phyloP scores from a whole-genome alignment of 2,888 invertebrate species.

The Nymphalis c-album region DNA sequence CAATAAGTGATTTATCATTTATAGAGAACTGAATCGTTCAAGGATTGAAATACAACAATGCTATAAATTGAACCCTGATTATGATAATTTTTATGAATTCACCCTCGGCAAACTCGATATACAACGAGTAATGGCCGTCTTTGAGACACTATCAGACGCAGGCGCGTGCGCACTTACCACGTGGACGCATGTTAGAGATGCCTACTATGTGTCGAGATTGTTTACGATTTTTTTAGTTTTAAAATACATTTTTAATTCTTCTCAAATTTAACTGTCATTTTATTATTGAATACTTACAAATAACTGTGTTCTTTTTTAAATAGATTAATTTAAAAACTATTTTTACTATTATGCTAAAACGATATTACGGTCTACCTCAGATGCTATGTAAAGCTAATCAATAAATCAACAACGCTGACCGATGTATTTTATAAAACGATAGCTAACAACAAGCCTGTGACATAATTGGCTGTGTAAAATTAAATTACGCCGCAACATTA shows the following conservation, averaged over 20 bases:
- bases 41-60: background rate
- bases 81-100: constrained; percentile 13
- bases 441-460: constrained; percentile 32
- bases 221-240: background rate
- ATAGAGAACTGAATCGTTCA: too few relatives aligned
- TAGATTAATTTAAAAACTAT: too few relatives aligned
- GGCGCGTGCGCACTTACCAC: constrained; percentile 62
- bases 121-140: constrained; percentile 46
- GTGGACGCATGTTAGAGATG: constrained; percentile 44
- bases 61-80: background rate
- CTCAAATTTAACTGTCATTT: background rate
- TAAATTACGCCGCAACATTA: constrained; percentile 38
- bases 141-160: constrained; percentile 48
- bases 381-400: constrained; percentile 13
- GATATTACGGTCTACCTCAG: background rate
- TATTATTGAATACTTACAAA: too few relatives aligned
- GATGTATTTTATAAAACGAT: constrained; percentile 34
- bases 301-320: too few relatives aligned
- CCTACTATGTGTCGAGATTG: constrained; percentile 1
- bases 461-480: constrained; percentile 41
- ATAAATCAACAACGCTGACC: constrained; percentile 29
- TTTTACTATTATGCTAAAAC: background rate
- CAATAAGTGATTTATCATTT: too few relatives aligned
- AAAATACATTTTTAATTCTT: background rate
- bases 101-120: constrained; percentile 37